These are phyloP conservation scores for Mycogona germanica DNA, from an alignment of 2,888 invertebrate species.

Conservation along the genomic window DNA sequence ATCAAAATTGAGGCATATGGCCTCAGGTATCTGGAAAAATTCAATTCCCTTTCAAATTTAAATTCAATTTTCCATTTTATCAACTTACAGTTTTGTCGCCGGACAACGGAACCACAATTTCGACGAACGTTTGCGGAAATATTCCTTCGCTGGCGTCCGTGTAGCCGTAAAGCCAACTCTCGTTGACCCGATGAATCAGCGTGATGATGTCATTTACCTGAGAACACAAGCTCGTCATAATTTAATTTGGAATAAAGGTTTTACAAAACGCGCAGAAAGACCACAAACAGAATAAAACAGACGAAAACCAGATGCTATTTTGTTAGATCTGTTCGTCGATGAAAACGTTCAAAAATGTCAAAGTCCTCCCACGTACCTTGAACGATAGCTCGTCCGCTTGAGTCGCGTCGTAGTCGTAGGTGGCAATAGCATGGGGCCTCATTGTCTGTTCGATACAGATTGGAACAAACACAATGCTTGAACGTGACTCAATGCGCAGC, in stretches of 20 bases:
- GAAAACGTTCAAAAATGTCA: background rate
- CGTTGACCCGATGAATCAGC: slow-evolving; percentile 54
- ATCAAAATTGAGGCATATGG: background rate
- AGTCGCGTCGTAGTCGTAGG: slow-evolving; percentile 61
- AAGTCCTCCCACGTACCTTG: slow-evolving; percentile 41
- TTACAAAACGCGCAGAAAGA: no score
- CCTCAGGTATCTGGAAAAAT: background rate
- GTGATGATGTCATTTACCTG: slow-evolving; percentile 60
- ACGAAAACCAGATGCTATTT: no score
- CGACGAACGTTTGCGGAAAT: slow-evolving; percentile 68
- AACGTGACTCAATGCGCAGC: no score
- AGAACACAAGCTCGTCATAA: slow-evolving; percentile 5
- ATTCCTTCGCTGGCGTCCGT: slow-evolving; percentile 58
- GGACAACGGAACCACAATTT: slow-evolving; percentile 51
- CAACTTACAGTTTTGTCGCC: slow-evolving; percentile 21
- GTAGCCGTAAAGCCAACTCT: slow-evolving; percentile 68
- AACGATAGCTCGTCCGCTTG: slow-evolving; percentile 67
- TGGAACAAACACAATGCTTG: no score
- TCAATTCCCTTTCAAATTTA: background rate
- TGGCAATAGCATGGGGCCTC: slow-evolving; percentile 54
- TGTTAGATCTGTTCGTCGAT: background rate
- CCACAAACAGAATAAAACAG: background rate
- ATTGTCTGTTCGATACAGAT: no score
- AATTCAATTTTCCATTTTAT: no score
- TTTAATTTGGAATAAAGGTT: background rate